Percentiles rank a stretch among this genome's conserved stretches.
phyloP scores from a whole-genome alignment of 2,888 invertebrate species.

The Allolobophora icterica region DNA sequence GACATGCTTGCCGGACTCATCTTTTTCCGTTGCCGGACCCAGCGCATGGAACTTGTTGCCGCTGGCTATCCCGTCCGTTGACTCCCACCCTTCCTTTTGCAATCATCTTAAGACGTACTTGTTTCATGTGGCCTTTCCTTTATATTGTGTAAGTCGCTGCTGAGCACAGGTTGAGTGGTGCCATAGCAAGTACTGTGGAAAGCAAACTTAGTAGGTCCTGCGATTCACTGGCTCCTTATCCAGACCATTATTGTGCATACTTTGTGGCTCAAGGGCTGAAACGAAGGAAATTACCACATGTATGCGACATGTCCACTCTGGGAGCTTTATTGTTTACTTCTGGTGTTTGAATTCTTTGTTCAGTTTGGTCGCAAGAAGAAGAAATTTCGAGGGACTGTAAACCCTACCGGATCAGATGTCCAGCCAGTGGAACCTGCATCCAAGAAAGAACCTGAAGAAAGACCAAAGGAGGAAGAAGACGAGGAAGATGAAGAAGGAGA shows the following conservation, averaged over 20 bases:
- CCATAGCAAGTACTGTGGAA: too few relatives aligned
- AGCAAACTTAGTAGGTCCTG: too few relatives aligned
- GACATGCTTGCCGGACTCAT: too few relatives aligned
- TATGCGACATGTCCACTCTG: not conserved
- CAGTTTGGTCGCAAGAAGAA: slow-evolving; percentile 69
- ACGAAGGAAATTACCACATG: not conserved
- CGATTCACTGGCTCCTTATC: not conserved
- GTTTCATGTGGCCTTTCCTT: too few relatives aligned
- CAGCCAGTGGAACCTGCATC: not conserved
- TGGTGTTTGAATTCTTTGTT: slow-evolving; percentile 35
- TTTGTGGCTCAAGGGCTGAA: not conserved
- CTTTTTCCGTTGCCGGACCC: too few relatives aligned
- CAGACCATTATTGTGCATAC: not conserved
- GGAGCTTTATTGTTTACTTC: not conserved
- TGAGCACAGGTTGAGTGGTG: too few relatives aligned
- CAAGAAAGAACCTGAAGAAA: not conserved
- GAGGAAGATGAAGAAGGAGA: slow-evolving; percentile 58
- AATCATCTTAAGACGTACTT: too few relatives aligned
- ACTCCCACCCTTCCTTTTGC: too few relatives aligned
- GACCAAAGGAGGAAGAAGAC: slow-evolving; percentile 38
- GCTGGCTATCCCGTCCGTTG: too few relatives aligned
- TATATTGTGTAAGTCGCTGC: too few relatives aligned
- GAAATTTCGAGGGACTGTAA: slow-evolving; percentile 53
- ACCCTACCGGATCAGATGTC: not conserved
- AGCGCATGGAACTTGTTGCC: too few relatives aligned